These are phyloP conservation scores for Oeneis ivallda DNA, from an alignment of 2,888 invertebrate genomes.

Conservation along the genomic window DNA sequence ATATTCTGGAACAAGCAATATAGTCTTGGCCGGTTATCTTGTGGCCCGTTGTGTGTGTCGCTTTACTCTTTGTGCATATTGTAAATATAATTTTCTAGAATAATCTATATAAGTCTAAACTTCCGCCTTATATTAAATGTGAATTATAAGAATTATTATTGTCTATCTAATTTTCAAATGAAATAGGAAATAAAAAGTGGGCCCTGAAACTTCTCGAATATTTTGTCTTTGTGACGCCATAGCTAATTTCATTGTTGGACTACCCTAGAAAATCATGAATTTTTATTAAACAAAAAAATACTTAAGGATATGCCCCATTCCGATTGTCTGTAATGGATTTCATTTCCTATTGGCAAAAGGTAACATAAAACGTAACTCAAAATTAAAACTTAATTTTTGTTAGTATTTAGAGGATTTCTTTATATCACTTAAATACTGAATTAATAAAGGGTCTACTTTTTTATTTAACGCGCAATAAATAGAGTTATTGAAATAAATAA, in stretches of 20 bases:
- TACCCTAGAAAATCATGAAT: too few species aligned
- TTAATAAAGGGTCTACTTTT: constrained; percentile 6
- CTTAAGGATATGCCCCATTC: too few species aligned
- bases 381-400: too few species aligned
- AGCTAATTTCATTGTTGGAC: too few species aligned
- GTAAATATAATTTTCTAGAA: constrained; percentile 66
- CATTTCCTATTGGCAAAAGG: too few species aligned
- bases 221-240: background rate
- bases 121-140: constrained; percentile 77
- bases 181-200: constrained; percentile 42
- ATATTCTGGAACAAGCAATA: constrained; percentile 58
- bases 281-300: too few species aligned
- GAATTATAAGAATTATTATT: constrained; percentile 49
- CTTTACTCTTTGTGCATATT: constrained; percentile 75
- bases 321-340: too few species aligned
- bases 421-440: background rate
- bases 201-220: constrained; percentile 16
- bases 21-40: constrained; percentile 53
- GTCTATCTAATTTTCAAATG: constrained; percentile 39
- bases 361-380: too few species aligned
- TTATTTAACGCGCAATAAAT: constrained; percentile 11
- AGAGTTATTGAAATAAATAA: background rate
- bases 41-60: constrained; percentile 61
- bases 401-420: too few species aligned
- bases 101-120: constrained; percentile 58